These are phyloP conservation scores for Harmothoe impar DNA, from an alignment of 2,888 invertebrate genomes.

Conservation along the genomic window DNA sequence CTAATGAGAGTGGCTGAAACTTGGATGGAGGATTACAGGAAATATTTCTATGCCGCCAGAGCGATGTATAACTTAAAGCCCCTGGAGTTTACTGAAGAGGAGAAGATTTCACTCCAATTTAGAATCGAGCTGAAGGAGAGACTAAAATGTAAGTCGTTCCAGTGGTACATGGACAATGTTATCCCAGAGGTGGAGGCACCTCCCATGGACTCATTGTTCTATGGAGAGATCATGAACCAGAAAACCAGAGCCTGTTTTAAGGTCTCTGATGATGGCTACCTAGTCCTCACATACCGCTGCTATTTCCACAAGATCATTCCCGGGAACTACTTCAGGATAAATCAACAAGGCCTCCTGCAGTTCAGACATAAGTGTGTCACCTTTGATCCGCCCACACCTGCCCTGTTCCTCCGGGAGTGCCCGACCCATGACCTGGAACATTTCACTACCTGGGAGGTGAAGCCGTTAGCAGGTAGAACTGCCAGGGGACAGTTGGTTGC, in stretches of 20 bases:
- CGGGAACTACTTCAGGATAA: too few relatives aligned
- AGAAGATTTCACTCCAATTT: constrained; percentile 37
- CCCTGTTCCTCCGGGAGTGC: constrained; percentile 67
- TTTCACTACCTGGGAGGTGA: constrained; percentile 69
- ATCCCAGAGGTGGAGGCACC: constrained; percentile 66
- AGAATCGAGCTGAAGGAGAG: constrained; percentile 47
- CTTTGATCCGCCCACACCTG: too few relatives aligned
- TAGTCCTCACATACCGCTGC: constrained; percentile 72
- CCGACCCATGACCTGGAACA: constrained; percentile 63
- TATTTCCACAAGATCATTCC: constrained; percentile 72
- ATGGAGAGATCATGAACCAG: too few relatives aligned
- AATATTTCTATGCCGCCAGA: constrained; percentile 67
- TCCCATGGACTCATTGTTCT: constrained; percentile 65
- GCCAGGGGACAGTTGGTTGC: constrained; percentile 68
- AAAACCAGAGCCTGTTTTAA: constrained; percentile 71
- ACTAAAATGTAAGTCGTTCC: constrained; percentile 65
- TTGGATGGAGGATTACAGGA: too few relatives aligned
- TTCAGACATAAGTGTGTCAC: too few relatives aligned
- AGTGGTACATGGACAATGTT: constrained; percentile 66
- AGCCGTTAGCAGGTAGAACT: constrained; percentile 61
- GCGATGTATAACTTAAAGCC: constrained; percentile 61
- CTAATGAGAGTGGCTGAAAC: too few relatives aligned
- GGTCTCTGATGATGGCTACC: constrained; percentile 68
- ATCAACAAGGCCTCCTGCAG: not conserved
- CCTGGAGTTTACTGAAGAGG: constrained; percentile 52